Evolutionary conservation across 2,888 invertebrate genomes (phyloP), one percentile per base, ranked within the genome.

Genomic region (Campopleginae sp.): DNA sequence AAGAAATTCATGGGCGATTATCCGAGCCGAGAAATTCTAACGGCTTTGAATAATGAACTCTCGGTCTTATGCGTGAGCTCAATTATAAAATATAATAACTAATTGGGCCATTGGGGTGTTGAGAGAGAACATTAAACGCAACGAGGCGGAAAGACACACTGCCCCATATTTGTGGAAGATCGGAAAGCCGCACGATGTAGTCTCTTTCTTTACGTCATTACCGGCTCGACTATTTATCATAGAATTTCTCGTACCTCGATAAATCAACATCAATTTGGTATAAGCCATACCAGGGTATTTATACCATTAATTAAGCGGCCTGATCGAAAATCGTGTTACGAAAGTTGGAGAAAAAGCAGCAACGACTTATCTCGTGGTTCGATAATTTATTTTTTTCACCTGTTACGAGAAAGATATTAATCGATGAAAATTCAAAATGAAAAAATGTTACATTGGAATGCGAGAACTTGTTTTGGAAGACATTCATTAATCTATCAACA

Each of bases 41-140:
- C 91, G 91, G 91, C 85, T 84, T 75, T 81, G 85, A 88, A 89
- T 90, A 90, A 91, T 90, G 89, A 90, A 88, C 88, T 86, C 85
- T 17, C 82, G 82, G 75, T 78, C 46, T 82, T 68, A 77, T 86
- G 80, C 83, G 82, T 80, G 80, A 78, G 83, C 83, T 89, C 89
- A 89, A 90, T 90, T 90, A 91, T 88, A 86, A 89, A 89, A 88
- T 88, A 86, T 86, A 83, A 81, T 86, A 80, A 86, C 84, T 91
- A 91, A 90, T 89, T 90, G 86, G 87, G 86, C 72, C 74, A 80
- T 86, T 74, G 74, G 80, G 78, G 44, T 77, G 82, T 72, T 74
- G 85, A 80, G 66, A 80, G 66, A 44, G 66, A 77, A 42, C 51
- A 74, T 66, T 31, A 65, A 46, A 76, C 27, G 85, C 42, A 86